Evolutionary conservation across 2,113 vertebrate species (phyloP).

Genomic region (Pantherophis guttatus): DNA sequence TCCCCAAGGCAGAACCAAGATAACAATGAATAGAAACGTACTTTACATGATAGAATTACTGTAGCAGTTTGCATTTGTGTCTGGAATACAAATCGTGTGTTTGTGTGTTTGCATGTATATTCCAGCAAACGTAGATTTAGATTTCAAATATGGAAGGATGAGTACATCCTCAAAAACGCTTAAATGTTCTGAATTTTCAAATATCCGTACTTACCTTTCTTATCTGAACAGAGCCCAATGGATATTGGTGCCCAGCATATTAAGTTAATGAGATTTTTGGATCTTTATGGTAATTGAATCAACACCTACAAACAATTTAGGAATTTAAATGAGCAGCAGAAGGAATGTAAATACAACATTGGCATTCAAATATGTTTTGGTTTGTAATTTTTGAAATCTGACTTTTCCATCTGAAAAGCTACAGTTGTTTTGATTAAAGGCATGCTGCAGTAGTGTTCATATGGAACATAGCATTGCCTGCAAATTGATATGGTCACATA

Average conservation of each 20-base stretch:
- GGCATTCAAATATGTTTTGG: not conserved
- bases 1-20: not conserved
- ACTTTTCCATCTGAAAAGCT: not conserved
- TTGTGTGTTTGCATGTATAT: conserved; percentile 28
- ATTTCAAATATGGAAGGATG: conserved; percentile 18
- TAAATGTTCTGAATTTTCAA: not conserved
- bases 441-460: not conserved
- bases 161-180: not conserved
- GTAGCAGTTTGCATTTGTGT: conserved; percentile 45
- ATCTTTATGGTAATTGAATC: not conserved
- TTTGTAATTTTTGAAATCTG: not conserved
- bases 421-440: not conserved
- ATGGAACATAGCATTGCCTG: not conserved
- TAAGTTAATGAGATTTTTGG: not conserved
- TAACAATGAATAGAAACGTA: not conserved
- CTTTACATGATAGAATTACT: conserved; percentile 54
- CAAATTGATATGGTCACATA: not conserved
- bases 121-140: not conserved
- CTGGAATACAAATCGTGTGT: conserved; percentile 49
- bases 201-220: not conserved
- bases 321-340: not conserved
- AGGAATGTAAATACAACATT: not conserved
- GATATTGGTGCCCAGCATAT: not conserved
- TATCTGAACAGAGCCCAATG: not conserved
- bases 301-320: not conserved